phyloP scores from a whole-genome alignment of 2,888 invertebrate species.

The Azorinus chamasolen region DNA sequence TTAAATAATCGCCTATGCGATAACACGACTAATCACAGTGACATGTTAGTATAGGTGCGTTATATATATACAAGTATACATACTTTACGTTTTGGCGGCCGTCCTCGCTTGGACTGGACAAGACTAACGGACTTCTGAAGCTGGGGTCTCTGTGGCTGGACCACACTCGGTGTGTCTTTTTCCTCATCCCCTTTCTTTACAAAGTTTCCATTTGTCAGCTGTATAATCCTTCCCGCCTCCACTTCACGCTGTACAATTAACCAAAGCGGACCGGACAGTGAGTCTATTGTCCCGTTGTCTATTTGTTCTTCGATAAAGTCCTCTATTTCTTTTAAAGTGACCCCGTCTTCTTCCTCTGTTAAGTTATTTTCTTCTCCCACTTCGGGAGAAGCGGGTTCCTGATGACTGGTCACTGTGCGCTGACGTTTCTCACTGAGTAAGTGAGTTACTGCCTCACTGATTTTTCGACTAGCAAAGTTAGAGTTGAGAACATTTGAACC shows the following conservation, averaged over 20 bases:
- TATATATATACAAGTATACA: no score
- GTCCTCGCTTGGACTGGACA: conserved; percentile 52
- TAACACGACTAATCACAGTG: no score
- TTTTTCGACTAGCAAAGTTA: conserved; percentile 66
- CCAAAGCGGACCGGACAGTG: conserved; percentile 87
- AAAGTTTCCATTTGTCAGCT: conserved; percentile 84
- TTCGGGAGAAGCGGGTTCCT: background rate
- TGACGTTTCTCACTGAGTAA: conserved; percentile 28
- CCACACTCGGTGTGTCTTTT: background rate
- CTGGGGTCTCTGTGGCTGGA: background rate
- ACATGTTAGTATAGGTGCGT: no score
- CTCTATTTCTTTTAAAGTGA: conserved; percentile 72
- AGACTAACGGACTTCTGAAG: conserved; percentile 36
- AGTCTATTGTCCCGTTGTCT: no score
- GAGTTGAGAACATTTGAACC: conserved; percentile 80
- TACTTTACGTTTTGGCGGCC: conserved; percentile 69
- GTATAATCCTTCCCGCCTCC: conserved; percentile 90
- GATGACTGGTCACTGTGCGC: background rate
- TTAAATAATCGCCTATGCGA: no score
- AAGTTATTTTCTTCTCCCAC: background rate
- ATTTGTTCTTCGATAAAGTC: no score
- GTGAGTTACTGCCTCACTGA: conserved; percentile 71
- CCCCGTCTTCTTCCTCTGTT: conserved; percentile 63
- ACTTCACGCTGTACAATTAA: conserved; percentile 91
- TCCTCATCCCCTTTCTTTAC: conserved; percentile 20